A percentile compares a stretch with the other conserved stretches of the same genome.
These are phyloP conservation scores for Neuroterus valhalla DNA, from an alignment of 1,140 invertebrate species.

Conservation along the genomic window DNA sequence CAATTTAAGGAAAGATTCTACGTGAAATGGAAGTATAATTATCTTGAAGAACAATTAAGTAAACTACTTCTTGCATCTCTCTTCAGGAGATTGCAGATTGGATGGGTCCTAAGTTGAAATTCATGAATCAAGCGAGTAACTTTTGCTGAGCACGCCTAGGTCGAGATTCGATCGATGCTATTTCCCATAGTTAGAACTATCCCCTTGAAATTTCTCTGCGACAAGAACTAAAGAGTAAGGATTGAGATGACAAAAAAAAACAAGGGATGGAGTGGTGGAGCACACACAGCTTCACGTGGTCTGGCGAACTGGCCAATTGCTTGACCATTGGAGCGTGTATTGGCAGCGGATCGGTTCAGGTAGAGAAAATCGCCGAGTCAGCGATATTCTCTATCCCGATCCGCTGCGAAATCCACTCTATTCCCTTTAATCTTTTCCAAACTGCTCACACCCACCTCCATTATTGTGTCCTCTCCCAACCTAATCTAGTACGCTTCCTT, in stretches of 20 bases:
- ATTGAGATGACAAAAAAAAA: conserved; percentile 42
- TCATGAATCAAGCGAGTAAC: conserved; percentile 22
- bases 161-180: conserved; percentile 25
- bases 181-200: conserved; percentile 26
- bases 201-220: conserved; percentile 23
- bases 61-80: conserved; percentile 27
- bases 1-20: not conserved
- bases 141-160: conserved; percentile 27
- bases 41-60: conserved; percentile 16
- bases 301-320: conserved; percentile 72
- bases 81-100: not conserved
- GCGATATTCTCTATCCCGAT: conserved; percentile 60
- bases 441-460: conserved; percentile 31
- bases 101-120: conserved; percentile 19
- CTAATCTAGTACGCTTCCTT: conserved; percentile 5
- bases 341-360: conserved; percentile 62
- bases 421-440: conserved; percentile 50
- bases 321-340: conserved; percentile 66
- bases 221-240: conserved; percentile 46
- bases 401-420: conserved; percentile 57
- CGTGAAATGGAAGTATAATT: conserved; percentile 1
- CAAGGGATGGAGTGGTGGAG: conserved; percentile 37
- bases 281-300: conserved; percentile 62
- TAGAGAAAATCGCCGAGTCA: conserved; percentile 62
- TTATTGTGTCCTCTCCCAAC: conserved; percentile 20